Base-by-base conservation (phyloP, 2,797 vertebrate genomes). In the Argya squamiceps region DNA sequence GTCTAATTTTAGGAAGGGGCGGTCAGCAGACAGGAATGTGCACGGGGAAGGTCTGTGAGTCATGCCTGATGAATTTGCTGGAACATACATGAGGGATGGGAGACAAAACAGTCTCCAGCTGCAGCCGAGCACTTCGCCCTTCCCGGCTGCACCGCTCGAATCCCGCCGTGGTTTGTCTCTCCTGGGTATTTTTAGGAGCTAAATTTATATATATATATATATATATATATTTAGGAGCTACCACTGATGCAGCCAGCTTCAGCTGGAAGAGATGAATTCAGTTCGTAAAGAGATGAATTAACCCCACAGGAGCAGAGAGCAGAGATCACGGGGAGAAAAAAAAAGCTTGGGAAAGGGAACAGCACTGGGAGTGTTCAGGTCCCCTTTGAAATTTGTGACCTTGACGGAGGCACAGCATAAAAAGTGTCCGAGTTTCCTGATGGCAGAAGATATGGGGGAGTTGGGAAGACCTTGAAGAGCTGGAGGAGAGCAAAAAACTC, bases 1-100 rank as follows among this genome's bases (percentile, higher is more conserved):
- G 59, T 70, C 93, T 96, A 96, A 96, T 90, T 96, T 95, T 95
- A 97, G 95, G 89, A 84, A 93, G 85, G 96, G 95, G 89, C 89
- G 20, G 95, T 93, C 95, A 95, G 96, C 93, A 92, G 94, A 60
- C 10, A 59, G 95, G 94, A 91, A 96, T 59, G 94, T 13, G 83
- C 11, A 22, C 65, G 3, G 69, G 84, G 91, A 88, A 92, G 84
- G 79, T 91, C 95, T 78, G 76, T 96, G 96, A 97, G 91, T 96
- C 95, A 96, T 36, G 89, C 29, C 94, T 96, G 89, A 56, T 74
- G 94, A 50, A 96, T 96, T 78, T 82, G 77, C 95, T 84, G 55
- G 94, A 95, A 59, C 88, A 81, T 23, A 56, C 83, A 86, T 56
- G 89, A 88, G 87, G 83, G 93, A 79, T 14, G 55, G 93, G 89